phyloP scores from a whole-genome alignment of 2,113 vertebrate genomes.

The Microtus ochrogaster region DNA sequence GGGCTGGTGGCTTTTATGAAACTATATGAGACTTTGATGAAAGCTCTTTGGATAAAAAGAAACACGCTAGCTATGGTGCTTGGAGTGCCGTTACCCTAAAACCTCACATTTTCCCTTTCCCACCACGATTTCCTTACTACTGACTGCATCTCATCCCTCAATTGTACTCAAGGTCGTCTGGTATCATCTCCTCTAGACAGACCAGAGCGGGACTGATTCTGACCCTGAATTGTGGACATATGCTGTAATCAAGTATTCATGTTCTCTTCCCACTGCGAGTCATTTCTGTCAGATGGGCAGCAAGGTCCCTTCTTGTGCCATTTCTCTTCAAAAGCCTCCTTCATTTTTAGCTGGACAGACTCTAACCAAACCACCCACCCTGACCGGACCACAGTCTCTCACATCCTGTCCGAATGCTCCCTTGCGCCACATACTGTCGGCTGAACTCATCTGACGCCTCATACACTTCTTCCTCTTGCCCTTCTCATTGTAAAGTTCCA shows the following conservation, averaged over 20 bases:
- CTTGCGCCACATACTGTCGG: rapidly evolving
- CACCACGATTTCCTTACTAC: background rate
- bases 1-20: background rate
- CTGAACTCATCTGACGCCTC: rapidly evolving
- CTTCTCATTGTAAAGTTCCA: background rate
- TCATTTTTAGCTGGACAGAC: background rate
- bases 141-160: background rate
- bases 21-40: background rate
- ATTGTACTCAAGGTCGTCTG: background rate
- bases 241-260: background rate
- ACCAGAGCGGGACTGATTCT: background rate
- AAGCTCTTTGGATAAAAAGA: background rate
- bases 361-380: background rate
- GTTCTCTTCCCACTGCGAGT: background rate
- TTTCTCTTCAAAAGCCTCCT: background rate
- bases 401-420: background rate
- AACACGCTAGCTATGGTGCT: background rate
- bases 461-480: background rate
- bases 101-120: rapidly evolving
- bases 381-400: background rate
- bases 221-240: background rate
- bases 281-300: background rate
- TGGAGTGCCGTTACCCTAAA: background rate
- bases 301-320: background rate
- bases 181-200: background rate